Percentiles rank a stretch among this genome's conserved stretches.
phyloP scores from a whole-genome alignment of 2,113 vertebrate species.

The Chaetorhynchus papuensis region DNA sequence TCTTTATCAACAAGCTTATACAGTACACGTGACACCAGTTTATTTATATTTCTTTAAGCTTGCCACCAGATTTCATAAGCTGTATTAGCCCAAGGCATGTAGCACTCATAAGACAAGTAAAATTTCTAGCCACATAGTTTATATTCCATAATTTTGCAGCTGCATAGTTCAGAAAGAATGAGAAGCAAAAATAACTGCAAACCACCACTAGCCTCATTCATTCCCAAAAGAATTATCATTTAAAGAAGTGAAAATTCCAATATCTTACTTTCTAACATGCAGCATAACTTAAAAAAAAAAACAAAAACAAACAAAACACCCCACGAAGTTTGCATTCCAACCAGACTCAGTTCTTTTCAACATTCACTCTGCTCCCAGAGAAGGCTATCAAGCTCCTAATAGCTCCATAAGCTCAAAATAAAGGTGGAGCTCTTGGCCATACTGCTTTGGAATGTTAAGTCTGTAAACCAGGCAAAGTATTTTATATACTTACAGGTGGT shows the following conservation, averaged over 20 bases:
- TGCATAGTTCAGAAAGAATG: neutral
- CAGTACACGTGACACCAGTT: neutral
- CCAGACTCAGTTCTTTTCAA: neutral
- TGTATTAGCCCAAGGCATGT: neutral
- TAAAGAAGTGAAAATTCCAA: neutral
- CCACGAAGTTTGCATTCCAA: neutral
- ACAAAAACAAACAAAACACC: neutral
- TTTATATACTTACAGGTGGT: slow-evolving; percentile 18
- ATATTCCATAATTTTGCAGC: neutral
- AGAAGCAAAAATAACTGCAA: neutral
- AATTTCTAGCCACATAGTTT: neutral
- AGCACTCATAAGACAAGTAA: neutral
- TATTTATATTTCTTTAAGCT: neutral
- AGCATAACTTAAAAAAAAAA: neutral
- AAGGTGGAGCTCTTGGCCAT: neutral
- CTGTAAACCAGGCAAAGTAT: slow-evolving; percentile 18
- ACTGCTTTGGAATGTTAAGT: slow-evolving; percentile 45
- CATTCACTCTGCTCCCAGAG: neutral
- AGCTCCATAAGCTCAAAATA: slow-evolving; percentile 18
- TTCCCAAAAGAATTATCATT: neutral
- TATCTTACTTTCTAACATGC: neutral
- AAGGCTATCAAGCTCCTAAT: neutral
- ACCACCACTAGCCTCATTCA: neutral
- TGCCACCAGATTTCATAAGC: neutral
- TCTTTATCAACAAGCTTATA: neutral